Conservation (phyloP, 2,797 vertebrate species). For the Rhinoraja longicauda region DNA sequence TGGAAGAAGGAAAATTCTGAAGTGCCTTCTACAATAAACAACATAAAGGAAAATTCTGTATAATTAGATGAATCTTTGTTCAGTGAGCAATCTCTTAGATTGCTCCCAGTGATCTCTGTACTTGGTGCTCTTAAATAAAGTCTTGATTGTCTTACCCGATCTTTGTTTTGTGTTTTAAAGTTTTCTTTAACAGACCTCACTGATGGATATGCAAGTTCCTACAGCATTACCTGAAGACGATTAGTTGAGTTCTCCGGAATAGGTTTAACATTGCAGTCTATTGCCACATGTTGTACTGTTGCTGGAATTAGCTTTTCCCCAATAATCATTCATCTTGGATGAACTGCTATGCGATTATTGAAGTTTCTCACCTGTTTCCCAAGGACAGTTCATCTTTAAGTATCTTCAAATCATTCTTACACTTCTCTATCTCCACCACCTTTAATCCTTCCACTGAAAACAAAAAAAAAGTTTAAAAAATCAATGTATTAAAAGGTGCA, state of each 20-base stretch:
- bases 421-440: constrained; percentile 95
- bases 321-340: neutral
- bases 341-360: neutral
- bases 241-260: neutral
- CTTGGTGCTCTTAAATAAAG: no score
- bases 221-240: neutral
- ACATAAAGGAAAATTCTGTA: no score
- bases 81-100: no score
- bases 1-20: no score
- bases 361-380: constrained; percentile 69
- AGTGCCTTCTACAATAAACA: no score
- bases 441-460: constrained; percentile 86
- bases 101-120: no score
- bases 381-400: constrained; percentile 88
- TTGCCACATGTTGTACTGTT: neutral
- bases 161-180: no score
- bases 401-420: constrained; percentile 89
- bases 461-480: neutral
- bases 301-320: neutral
- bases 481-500: neutral
- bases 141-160: no score
- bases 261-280: neutral
- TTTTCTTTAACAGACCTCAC: no score
- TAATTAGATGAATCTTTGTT: no score
- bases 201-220: neutral